Conservation (phyloP, 2,113 vertebrate genomes). For the Lipotes vexillifer region DNA sequence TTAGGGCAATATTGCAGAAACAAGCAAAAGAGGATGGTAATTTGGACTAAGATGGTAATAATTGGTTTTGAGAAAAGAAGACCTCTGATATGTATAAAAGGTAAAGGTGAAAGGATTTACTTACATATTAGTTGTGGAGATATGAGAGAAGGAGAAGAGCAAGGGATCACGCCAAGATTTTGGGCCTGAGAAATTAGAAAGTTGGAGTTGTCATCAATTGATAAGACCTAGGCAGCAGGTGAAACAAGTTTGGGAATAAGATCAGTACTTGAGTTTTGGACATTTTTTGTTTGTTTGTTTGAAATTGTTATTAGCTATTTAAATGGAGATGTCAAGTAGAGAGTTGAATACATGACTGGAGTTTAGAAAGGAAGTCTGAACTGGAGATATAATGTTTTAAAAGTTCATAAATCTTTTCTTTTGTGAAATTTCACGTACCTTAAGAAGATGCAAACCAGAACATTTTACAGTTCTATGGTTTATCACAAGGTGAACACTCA, state of each 20-base stretch:
- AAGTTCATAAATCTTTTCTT: not conserved
- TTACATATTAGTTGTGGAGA: not conserved
- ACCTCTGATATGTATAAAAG: not conserved
- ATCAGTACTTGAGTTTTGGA: not conserved
- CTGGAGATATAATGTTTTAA: not conserved
- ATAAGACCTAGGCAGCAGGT: not conserved
- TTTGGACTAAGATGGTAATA: not conserved
- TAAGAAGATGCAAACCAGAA: not conserved
- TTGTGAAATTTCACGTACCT: not conserved
- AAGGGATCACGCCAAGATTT: not conserved
- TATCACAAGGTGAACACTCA: not conserved
- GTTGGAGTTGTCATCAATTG: not conserved
- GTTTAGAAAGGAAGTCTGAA: not conserved
- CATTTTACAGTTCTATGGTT: not conserved
- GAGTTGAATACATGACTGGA: not conserved
- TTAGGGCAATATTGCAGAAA: too few relatives aligned
- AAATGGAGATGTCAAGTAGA: not conserved
- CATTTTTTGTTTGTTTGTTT: not conserved
- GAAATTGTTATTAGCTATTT: not conserved
- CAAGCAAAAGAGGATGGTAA: too few relatives aligned
- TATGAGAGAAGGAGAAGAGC: not conserved
- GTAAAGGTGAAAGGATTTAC: not conserved
- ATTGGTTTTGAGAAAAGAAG: not conserved
- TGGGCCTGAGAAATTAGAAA: not conserved
- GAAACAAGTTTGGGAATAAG: not conserved